Evolutionary conservation across 2,888 invertebrate species (phyloP), one percentile per base, ranked within the genome.

Genomic region (Desoria tigrina): DNA sequence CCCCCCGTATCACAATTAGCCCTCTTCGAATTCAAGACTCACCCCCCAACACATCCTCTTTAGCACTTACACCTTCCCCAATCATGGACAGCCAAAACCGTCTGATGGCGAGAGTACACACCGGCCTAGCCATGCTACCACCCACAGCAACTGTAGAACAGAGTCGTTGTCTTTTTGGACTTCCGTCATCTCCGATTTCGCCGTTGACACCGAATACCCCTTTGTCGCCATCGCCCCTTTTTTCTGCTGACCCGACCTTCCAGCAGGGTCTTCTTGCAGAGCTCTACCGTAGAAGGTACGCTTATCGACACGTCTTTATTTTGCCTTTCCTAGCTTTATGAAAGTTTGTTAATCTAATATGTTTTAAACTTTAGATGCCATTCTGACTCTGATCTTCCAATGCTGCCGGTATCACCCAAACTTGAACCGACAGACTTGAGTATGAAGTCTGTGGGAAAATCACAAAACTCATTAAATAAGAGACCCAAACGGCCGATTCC

Each of bases 341-440:
- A n/a, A n/a, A n/a, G n/a, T n/a, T n/a, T n/a, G n/a, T n/a, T n/a
- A n/a, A n/a, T n/a, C n/a, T n/a, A n/a, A n/a, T n/a, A n/a, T n/a
- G n/a, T n/a, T n/a, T n/a, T n/a, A n/a, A n/a, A 23, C 26, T 6
- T 84, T 85, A 81, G 87, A 63, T 86, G 86, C 77, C 86, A 86
- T 77, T 87, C 87, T 42, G 87, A 88, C 77, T 86, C 87, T 2
- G 87, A 88, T 77, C 80, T 86, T 71, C 84, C 85, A 27, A 77
- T 83, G 73, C 84, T 84, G 83, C 81, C 74, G 32, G 71, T 68
- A 37, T 69, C 72, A 9, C 74, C 75, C 0, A 76, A 74, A 55
- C 67, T 73, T 51, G 77, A 77, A 26, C 75, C 79, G 11, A 79
- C 78, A 71, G 80, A 71, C 75, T 78, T 77, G 76, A 77, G 76